These are phyloP conservation scores for Drosophila tropicalis DNA, from an alignment of 1,140 invertebrate species.

Conservation along the genomic window DNA sequence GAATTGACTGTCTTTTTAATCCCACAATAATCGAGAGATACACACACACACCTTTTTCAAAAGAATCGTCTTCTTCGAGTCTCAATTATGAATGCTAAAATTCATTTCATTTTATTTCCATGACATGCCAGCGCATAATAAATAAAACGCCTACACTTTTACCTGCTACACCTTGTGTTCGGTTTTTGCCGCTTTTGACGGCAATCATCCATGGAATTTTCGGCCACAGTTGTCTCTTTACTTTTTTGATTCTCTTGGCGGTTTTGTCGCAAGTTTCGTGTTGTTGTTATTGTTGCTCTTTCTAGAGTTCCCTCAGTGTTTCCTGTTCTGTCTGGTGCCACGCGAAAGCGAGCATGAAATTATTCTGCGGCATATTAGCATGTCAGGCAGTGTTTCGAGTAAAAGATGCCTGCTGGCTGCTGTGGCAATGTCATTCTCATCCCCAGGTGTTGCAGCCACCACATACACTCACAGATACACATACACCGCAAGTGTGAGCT, in stretches of 20 bases:
- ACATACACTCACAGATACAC: neutral
- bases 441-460: conserved; percentile 16
- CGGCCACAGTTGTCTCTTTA: conserved; percentile 1
- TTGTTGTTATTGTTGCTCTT: neutral
- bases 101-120: conserved; percentile 20
- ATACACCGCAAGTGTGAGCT: neutral
- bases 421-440: conserved; percentile 16
- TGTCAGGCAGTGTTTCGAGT: conserved; percentile 13
- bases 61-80: conserved; percentile 10
- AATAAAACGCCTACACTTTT: conserved; percentile 20
- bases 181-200: conserved; percentile 16
- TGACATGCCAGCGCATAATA: conserved; percentile 19
- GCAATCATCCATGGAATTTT: conserved; percentile 20
- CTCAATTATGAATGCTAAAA: conserved; percentile 19
- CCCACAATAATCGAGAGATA: neutral
- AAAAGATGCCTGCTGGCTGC: conserved; percentile 9
- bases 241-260: neutral
- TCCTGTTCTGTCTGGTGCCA: conserved; percentile 4
- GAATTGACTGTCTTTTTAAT: neutral
- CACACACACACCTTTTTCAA: conserved; percentile 13
- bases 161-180: conserved; percentile 16
- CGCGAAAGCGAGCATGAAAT: conserved; percentile 12
- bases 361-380: conserved; percentile 13
- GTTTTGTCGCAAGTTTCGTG: conserved; percentile 16
- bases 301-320: neutral